A percentile compares a stretch with the other conserved stretches of the same genome.
Conservation (phyloP, 2,888 invertebrate genomes). For the Drosophila fulvimacula region DNA sequence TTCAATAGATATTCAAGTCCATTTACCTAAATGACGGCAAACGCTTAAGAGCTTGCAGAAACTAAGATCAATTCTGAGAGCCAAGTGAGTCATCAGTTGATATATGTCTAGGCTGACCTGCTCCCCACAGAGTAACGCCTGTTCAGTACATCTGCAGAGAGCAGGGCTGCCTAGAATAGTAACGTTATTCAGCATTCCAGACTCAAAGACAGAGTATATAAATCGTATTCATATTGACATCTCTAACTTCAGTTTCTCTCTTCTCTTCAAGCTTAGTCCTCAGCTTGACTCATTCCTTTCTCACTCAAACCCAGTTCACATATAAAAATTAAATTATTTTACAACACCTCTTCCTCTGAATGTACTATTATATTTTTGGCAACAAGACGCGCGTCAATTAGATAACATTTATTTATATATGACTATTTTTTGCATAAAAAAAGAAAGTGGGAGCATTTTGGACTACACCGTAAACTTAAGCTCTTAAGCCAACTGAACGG, state of each 20-base stretch:
- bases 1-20: no score
- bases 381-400: slow-evolving; percentile 42
- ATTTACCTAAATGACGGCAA: no score
- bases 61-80: not conserved
- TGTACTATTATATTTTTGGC: slow-evolving; percentile 1
- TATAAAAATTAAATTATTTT: not conserved
- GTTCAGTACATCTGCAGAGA: no score
- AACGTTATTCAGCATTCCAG: not conserved
- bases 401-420: slow-evolving; percentile 33
- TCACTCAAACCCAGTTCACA: not conserved
- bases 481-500: slow-evolving; percentile 10
- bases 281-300: not conserved
- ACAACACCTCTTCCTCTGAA: slow-evolving; percentile 1
- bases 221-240: not conserved
- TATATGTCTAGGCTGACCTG: not conserved
- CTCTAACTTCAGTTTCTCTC: not conserved
- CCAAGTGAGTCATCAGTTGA: not conserved
- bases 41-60: not conserved
- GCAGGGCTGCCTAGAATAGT: not conserved
- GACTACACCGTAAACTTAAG: slow-evolving; percentile 11
- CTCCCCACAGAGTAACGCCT: not conserved
- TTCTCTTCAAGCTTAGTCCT: not conserved
- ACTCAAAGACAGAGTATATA: not conserved
- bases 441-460: not conserved
- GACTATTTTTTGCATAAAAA: slow-evolving; percentile 3